phyloP scores from a whole-genome alignment of 1,140 invertebrate genomes.

The Glossosoma conforme region DNA sequence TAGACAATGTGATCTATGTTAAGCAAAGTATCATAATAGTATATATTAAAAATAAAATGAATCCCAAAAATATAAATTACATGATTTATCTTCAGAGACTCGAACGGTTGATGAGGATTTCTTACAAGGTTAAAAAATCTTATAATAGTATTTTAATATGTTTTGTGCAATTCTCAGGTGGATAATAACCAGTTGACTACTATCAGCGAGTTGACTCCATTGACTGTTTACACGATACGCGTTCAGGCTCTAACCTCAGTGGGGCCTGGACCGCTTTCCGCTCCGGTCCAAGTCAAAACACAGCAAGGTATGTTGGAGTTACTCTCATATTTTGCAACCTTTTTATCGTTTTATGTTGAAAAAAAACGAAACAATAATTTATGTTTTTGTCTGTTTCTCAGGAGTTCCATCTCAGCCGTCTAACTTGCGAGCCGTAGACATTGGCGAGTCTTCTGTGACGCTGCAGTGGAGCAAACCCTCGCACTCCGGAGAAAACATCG shows the following conservation, averaged over 20 bases:
- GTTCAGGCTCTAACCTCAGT: conserved; percentile 90
- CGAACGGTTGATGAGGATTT: too few relatives aligned
- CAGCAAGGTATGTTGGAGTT: conserved; percentile 69
- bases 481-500: conserved; percentile 87
- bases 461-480: conserved; percentile 86
- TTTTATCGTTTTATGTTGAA: not conserved
- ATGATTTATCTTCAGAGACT: too few relatives aligned
- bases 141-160: too few relatives aligned
- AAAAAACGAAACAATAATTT: not conserved
- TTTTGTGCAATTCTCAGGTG: conserved; percentile 38
- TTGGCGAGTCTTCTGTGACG: conserved; percentile 77
- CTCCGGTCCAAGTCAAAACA: conserved; percentile 91
- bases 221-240: conserved; percentile 86
- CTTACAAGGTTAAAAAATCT: too few relatives aligned
- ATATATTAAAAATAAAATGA: too few relatives aligned
- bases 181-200: conserved; percentile 92
- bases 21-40: too few relatives aligned
- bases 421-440: conserved; percentile 76
- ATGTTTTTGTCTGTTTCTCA: conserved; percentile 32
- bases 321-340: not conserved
- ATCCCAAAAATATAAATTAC: too few relatives aligned
- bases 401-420: conserved; percentile 92
- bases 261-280: conserved; percentile 84
- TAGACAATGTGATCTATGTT: too few relatives aligned
- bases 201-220: conserved; percentile 81